A percentile compares a stretch with the other conserved stretches of the same genome.
Conservation (phyloP, 2,888 invertebrate genomes). For the Lepas anatifera region DNA sequence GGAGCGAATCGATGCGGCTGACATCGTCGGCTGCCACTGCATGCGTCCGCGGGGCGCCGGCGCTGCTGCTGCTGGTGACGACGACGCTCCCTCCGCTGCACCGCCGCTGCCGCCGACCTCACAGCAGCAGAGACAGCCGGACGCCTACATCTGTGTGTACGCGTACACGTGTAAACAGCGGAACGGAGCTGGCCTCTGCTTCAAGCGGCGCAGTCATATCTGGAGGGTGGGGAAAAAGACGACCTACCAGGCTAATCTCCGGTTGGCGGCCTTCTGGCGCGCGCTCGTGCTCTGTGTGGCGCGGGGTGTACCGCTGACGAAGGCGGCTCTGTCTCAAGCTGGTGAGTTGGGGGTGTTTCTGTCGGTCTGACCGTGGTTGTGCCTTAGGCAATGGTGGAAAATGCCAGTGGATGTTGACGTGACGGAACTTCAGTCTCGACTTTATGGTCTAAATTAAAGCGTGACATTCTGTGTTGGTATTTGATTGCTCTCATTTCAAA, state of each 20-base stretch:
- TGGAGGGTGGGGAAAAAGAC: background rate
- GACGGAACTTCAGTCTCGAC: too few species aligned
- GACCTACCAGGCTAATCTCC: background rate
- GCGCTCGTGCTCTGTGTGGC: background rate
- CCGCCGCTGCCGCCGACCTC: background rate
- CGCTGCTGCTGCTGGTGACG: background rate
- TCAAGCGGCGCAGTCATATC: background rate
- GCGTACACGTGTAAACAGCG: slow-evolving; percentile 2
- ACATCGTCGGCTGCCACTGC: slow-evolving; percentile 8
- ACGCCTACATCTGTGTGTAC: slow-evolving; percentile 2
- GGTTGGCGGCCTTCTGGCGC: background rate
- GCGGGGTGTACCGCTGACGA: background rate
- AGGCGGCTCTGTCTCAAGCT: background rate
- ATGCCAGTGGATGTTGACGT: too few species aligned
- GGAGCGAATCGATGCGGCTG: background rate
- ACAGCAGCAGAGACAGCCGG: background rate
- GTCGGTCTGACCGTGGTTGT: too few species aligned
- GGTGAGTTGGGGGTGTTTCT: background rate
- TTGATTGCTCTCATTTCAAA: too few species aligned
- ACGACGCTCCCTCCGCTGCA: background rate
- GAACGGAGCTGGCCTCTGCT: background rate
- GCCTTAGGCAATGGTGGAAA: too few species aligned
- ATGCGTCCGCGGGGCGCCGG: background rate
- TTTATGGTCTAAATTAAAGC: too few species aligned
- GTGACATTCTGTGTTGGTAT: too few species aligned